A percentile compares a stretch with the other conserved stretches of the same genome.
phyloP scores from a whole-genome alignment of 2,888 invertebrate genomes.

The Steinernema carpocapsae region DNA sequence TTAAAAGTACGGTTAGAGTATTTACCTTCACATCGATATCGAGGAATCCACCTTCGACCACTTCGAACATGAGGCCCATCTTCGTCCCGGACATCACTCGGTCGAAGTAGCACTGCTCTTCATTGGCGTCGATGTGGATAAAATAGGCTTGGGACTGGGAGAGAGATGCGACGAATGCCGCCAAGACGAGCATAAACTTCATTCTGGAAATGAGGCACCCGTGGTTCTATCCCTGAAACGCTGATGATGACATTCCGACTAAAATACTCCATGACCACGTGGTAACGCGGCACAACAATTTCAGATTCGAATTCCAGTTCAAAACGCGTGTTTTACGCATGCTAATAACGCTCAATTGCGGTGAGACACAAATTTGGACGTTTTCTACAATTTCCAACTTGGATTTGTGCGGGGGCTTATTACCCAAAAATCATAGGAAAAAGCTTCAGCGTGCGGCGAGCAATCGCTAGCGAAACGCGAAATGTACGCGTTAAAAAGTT shows the following conservation, averaged over 20 bases:
- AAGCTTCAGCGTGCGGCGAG: neutral
- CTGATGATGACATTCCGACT: neutral
- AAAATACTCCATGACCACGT: too few relatives aligned
- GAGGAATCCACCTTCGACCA: slow-evolving; percentile 96
- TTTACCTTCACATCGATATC: slow-evolving; percentile 91
- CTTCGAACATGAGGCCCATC: slow-evolving; percentile 94
- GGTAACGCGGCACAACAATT: neutral
- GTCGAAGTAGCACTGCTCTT: slow-evolving; percentile 98
- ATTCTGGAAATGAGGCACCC: slow-evolving; percentile 28
- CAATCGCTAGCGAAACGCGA: slow-evolving; percentile 13
- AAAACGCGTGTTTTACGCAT: too few relatives aligned
- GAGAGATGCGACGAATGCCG: neutral
- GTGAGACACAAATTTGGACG: too few relatives aligned
- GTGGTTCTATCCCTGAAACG: slow-evolving; percentile 30
- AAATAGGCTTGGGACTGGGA: slow-evolving; percentile 62
- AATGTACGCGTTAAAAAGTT: neutral
- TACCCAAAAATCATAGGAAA: neutral
- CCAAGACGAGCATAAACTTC: slow-evolving; percentile 16
- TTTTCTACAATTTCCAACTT: too few relatives aligned
- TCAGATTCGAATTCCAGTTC: neutral
- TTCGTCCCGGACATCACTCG: slow-evolving; percentile 91
- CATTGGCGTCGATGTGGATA: slow-evolving; percentile 87
- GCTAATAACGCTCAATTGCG: too few relatives aligned
- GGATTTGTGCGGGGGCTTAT: too few relatives aligned
- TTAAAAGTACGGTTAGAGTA: too few relatives aligned